A percentile compares a stretch with the other conserved stretches of the same genome.
These are phyloP conservation scores for Parus major DNA, from an alignment of 2,113 vertebrate species.

Conservation along the genomic window DNA sequence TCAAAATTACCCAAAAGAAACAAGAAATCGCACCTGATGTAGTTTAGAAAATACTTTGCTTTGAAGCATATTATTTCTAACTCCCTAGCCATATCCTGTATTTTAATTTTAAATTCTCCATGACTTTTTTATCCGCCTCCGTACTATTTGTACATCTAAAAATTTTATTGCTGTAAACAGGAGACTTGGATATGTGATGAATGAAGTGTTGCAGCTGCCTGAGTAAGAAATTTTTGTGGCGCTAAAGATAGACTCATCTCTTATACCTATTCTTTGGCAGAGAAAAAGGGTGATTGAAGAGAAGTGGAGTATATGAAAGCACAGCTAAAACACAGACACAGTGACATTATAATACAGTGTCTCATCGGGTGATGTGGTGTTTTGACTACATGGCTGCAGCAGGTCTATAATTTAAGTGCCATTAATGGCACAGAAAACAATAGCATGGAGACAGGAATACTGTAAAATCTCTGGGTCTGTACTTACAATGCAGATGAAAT, in stretches of 20 bases:
- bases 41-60: background rate
- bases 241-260: constrained; percentile 19
- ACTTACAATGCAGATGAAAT: constrained; percentile 46
- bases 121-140: background rate
- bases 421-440: constrained; percentile 65
- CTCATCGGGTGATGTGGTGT: constrained; percentile 66
- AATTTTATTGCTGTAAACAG: background rate
- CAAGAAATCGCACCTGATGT: background rate
- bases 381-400: constrained; percentile 68
- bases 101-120: background rate
- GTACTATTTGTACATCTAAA: background rate
- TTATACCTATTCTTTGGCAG: constrained; percentile 4
- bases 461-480: constrained; percentile 17
- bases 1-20: background rate
- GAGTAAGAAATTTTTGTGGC: background rate
- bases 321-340: constrained; percentile 22
- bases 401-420: constrained; percentile 84
- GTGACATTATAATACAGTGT: constrained; percentile 66
- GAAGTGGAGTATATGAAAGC: constrained; percentile 52
- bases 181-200: background rate
- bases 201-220: background rate
- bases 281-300: constrained; percentile 40
- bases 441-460: constrained; percentile 18
- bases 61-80: background rate
- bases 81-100: background rate